phyloP scores from a whole-genome alignment of 2,888 invertebrate genomes.

The Therioaphis trifolii region DNA sequence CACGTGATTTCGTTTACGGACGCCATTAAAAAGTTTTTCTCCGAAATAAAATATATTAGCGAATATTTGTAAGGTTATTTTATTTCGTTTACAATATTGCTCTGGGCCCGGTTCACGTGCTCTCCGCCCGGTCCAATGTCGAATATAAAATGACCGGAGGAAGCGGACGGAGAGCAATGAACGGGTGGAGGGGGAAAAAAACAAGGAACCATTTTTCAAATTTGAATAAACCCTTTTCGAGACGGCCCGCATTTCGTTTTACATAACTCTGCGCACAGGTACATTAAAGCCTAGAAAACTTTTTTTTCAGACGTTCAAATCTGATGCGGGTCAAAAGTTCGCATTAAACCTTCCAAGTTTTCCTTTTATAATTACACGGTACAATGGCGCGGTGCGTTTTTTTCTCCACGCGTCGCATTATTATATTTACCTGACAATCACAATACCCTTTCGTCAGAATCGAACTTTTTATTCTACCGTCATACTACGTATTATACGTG shows the following conservation, averaged over 20 bases:
- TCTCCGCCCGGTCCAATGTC: not conserved
- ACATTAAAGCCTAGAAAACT: conserved; percentile 22
- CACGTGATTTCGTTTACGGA: conserved; percentile 4
- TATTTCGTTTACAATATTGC: conserved; percentile 21
- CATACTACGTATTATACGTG: not conserved
- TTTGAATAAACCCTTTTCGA: conserved; percentile 38
- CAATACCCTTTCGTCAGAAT: conserved; percentile 16
- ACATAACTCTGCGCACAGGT: conserved; percentile 7
- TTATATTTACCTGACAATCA: conserved; percentile 52
- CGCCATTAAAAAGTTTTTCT: conserved; percentile 34
- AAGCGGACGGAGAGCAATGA: not conserved
- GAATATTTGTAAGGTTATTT: not conserved
- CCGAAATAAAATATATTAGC: conserved; percentile 32
- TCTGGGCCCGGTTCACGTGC: not conserved
- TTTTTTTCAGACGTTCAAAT: conserved; percentile 17
- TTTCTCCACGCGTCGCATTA: conserved; percentile 11
- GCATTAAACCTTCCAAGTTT: conserved; percentile 14
- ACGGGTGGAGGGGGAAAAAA: not conserved
- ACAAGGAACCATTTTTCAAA: conserved; percentile 2
- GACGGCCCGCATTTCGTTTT: conserved; percentile 19
- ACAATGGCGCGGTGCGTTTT: conserved; percentile 33
- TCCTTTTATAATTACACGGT: conserved; percentile 34
- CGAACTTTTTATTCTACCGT: conserved; percentile 22
- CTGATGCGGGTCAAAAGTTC: conserved; percentile 47
- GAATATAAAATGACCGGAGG: not conserved